Evolutionary conservation across 2,888 invertebrate species (phyloP).

Genomic region (Macrostomum cliftonense): DNA sequence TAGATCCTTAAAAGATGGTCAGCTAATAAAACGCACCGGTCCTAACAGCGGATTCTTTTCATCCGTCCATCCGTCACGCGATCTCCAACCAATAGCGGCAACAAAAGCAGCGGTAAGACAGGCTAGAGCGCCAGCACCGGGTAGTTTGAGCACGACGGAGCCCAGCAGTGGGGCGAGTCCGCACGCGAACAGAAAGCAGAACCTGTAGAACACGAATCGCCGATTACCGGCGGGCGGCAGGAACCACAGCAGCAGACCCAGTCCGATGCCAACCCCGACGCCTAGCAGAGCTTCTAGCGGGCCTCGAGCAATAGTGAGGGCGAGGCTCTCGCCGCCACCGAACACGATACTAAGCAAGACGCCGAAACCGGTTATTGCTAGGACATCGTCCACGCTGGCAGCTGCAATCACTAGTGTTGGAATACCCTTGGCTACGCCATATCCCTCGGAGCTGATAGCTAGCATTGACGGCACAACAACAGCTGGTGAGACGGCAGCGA

Average conservation of each 20-base stretch:
- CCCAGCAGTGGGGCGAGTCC: constrained; percentile 69
- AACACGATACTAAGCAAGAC: constrained; percentile 61
- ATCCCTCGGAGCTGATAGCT: constrained; percentile 60
- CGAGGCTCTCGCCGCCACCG: constrained; percentile 16
- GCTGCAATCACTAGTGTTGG: constrained; percentile 85
- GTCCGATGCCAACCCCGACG: constrained; percentile 56
- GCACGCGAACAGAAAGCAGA: constrained; percentile 57
- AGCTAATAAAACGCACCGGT: too few species aligned
- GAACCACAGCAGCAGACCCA: constrained; percentile 55
- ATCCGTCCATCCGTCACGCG: constrained; percentile 18
- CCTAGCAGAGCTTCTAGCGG: constrained; percentile 44
- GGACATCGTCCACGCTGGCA: constrained; percentile 79
- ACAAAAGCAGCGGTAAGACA: constrained; percentile 36
- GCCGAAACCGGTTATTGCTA: constrained; percentile 79
- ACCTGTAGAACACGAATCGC: constrained; percentile 39
- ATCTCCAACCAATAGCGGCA: constrained; percentile 35
- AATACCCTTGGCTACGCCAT: constrained; percentile 80
- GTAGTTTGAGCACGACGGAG: constrained; percentile 54
- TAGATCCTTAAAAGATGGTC: too few species aligned
- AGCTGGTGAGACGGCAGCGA: constrained; percentile 79
- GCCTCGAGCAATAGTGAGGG: constrained; percentile 32
- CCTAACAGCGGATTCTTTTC: not conserved
- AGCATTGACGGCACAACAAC: constrained; percentile 88
- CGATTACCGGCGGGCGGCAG: constrained; percentile 51
- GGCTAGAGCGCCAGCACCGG: constrained; percentile 45